Percentiles rank a stretch among this genome's conserved stretches.
Conservation (phyloP, 2,113 vertebrate species). For the Neolamprologus kungweensis region DNA sequence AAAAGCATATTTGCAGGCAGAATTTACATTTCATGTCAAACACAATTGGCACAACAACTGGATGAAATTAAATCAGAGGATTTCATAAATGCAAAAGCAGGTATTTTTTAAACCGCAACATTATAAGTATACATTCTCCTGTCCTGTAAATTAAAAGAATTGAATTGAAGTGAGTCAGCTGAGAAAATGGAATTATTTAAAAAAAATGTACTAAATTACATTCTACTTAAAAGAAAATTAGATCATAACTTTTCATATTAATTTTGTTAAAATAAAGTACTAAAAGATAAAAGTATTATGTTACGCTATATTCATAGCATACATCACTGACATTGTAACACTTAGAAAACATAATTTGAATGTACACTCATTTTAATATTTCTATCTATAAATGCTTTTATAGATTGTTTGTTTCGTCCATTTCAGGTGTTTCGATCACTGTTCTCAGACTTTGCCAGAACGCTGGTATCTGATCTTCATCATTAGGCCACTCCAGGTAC, state of each 20-base stretch:
- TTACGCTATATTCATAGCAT: background rate
- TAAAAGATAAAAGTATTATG: background rate
- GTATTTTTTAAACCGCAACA: background rate
- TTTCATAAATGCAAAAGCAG: background rate
- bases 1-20: background rate
- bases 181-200: background rate
- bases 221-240: background rate
- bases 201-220: background rate
- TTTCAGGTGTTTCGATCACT: conserved; percentile 52
- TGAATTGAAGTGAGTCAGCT: background rate
- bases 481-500: conserved; percentile 80
- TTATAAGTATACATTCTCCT: background rate
- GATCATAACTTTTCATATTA: background rate
- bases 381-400: background rate
- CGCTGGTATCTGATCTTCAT: conserved; percentile 32
- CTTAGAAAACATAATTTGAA: background rate
- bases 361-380: background rate
- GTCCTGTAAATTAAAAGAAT: background rate
- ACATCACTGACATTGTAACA: background rate
- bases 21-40: background rate
- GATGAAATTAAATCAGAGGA: background rate
- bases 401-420: background rate
- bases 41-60: background rate
- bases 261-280: background rate
- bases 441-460: conserved; percentile 79